Conservation (phyloP, 2,113 vertebrate species). For the Penelope pileata region DNA sequence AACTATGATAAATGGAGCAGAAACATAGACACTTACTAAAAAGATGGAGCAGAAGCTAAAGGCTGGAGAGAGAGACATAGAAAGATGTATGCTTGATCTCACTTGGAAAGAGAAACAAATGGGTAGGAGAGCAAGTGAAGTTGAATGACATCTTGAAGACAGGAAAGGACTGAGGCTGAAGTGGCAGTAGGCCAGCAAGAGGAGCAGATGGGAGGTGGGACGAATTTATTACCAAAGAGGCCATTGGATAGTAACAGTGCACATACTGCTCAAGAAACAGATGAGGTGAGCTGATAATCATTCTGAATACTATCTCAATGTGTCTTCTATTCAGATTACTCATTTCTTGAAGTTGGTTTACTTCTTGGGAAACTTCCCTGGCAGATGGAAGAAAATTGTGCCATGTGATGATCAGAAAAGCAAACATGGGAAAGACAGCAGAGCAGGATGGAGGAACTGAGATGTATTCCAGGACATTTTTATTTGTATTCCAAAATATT, state of each 20-base stretch:
- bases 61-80: slow-evolving; percentile 47
- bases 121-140: slow-evolving; percentile 46
- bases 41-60: slow-evolving; percentile 64
- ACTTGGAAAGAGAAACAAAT: slow-evolving; percentile 69
- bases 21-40: slow-evolving; percentile 68
- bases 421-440: background rate
- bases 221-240: slow-evolving; percentile 67
- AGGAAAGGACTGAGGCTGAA: slow-evolving; percentile 58
- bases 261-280: slow-evolving; percentile 64
- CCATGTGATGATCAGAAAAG: slow-evolving; percentile 6
- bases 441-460: background rate
- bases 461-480: slow-evolving; percentile 6
- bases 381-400: slow-evolving; percentile 59
- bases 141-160: slow-evolving; percentile 72
- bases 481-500: background rate
- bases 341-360: slow-evolving; percentile 6
- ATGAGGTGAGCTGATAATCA: slow-evolving; percentile 36
- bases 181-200: slow-evolving; percentile 71
- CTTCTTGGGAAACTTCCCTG: slow-evolving; percentile 40
- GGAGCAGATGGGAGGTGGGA: slow-evolving; percentile 77
- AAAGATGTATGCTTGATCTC: slow-evolving; percentile 61
- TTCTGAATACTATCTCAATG: slow-evolving; percentile 39
- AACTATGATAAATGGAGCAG: slow-evolving; percentile 74
- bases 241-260: slow-evolving; percentile 62
- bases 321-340: background rate